phyloP scores from a whole-genome alignment of 2,797 vertebrate species.

The Potorous gilbertii region DNA sequence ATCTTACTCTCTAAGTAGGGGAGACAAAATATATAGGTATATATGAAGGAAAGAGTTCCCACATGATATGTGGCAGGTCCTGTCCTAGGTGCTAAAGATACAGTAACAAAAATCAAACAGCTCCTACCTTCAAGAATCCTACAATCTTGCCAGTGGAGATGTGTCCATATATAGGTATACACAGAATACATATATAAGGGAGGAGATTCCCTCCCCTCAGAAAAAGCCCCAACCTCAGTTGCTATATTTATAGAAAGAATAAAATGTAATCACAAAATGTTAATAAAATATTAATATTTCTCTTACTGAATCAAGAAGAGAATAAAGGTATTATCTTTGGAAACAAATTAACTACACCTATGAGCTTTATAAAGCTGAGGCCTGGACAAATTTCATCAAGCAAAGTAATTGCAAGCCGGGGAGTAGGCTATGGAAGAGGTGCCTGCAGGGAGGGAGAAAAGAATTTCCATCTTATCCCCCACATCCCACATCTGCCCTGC shows the following conservation, averaged over 20 bases:
- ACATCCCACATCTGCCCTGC: background rate
- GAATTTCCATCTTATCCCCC: background rate
- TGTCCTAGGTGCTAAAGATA: background rate
- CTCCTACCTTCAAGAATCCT: background rate
- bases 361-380: background rate
- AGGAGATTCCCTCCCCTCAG: background rate
- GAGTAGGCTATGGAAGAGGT: background rate
- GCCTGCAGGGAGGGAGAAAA: background rate
- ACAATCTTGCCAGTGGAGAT: background rate
- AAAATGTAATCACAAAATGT: background rate
- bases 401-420: background rate
- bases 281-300: background rate
- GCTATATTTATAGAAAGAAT: background rate
- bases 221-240: background rate
- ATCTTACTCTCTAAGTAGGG: background rate
- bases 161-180: background rate
- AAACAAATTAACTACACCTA: background rate
- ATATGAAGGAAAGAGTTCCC: background rate
- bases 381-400: background rate
- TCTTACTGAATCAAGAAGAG: background rate
- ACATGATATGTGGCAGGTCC: background rate
- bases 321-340: background rate
- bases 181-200: background rate
- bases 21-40: background rate
- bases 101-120: background rate